phyloP scores from a whole-genome alignment of 2,113 vertebrate genomes.

The Ornithorhynchus anatinus region DNA sequence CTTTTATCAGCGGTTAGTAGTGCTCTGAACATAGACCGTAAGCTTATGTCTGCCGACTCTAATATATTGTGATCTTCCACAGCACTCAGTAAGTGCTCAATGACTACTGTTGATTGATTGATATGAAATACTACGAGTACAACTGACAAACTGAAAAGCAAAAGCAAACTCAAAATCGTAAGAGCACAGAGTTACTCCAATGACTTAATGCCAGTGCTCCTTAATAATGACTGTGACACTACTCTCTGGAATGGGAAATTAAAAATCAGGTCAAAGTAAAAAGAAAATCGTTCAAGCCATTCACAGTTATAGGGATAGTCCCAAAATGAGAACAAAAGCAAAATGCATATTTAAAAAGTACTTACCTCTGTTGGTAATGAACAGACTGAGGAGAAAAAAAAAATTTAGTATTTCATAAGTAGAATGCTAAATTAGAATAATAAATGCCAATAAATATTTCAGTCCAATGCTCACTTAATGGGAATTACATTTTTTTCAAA shows the following conservation, averaged over 20 bases:
- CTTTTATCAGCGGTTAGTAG: no score
- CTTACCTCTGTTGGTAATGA: constrained; percentile 84
- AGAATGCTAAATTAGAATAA: not conserved
- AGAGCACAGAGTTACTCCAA: not conserved
- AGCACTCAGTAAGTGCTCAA: no score
- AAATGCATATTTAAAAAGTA: constrained; percentile 19
- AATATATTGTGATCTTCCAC: no score
- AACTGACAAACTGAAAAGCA: not conserved
- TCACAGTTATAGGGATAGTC: not conserved
- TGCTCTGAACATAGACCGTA: no score
- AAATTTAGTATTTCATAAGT: constrained; percentile 18
- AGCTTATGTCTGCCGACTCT: no score
- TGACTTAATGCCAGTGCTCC: not conserved
- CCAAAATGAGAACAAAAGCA: not conserved
- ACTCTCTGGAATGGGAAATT: not conserved
- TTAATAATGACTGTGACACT: not conserved
- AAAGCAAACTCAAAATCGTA: not conserved
- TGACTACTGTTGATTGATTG: no score
- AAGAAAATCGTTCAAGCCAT: not conserved
- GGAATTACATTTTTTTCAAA: not conserved
- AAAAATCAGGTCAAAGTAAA: constrained; percentile 17
- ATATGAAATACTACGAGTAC: no score
- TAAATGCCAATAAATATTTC: not conserved
- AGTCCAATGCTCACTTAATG: not conserved
- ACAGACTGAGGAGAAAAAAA: constrained; percentile 68